phyloP scores from a whole-genome alignment of 2,113 vertebrate genomes.

The Pelmatolapia mariae region DNA sequence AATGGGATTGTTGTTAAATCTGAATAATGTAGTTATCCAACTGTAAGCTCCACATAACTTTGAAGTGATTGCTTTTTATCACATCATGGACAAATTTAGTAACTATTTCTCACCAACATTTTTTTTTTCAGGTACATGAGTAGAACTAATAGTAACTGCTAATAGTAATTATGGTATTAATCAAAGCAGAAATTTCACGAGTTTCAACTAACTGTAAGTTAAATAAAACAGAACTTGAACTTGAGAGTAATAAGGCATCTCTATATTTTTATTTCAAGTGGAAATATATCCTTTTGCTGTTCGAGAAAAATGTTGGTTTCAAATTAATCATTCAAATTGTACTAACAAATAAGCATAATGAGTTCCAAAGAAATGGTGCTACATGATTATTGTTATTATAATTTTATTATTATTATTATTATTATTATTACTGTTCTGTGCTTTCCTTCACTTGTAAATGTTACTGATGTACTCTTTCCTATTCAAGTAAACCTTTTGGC shows the following conservation, averaged over 20 bases:
- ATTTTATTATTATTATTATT: not conserved
- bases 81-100: not conserved
- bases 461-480: not conserved
- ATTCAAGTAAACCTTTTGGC: not conserved
- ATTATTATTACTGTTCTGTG: not conserved
- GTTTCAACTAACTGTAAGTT: not conserved
- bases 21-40: not conserved
- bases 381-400: not conserved
- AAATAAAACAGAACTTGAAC: not conserved
- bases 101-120: not conserved
- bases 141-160: not conserved
- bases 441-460: not conserved
- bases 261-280: not conserved
- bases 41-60: not conserved
- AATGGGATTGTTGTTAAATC: not conserved
- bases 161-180: not conserved
- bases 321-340: not conserved
- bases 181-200: not conserved
- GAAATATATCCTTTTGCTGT: not conserved
- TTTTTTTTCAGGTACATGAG: not conserved
- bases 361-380: not conserved
- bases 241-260: not conserved
- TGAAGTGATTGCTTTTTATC: not conserved
- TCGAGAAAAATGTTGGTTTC: not conserved
- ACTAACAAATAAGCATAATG: not conserved